A percentile compares a stretch with the other conserved stretches of the same genome.
Evolutionary conservation across 37 sponge, comb jelly and placozoan genomes (phyloP).

Genomic region (Ianthella basta): DNA sequence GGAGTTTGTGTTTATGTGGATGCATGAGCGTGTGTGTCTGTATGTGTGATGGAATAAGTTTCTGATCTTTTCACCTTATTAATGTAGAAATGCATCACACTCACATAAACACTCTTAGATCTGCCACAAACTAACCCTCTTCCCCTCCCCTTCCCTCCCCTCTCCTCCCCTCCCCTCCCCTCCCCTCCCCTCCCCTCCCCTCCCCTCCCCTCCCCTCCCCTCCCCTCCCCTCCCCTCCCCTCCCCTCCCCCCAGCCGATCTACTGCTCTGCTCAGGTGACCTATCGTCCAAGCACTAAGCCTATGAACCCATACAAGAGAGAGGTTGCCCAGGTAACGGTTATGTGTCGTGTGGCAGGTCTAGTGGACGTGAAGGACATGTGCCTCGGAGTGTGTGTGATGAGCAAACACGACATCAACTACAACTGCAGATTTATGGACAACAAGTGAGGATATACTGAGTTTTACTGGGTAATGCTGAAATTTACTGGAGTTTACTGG

Average conservation of each 20-base stretch:
- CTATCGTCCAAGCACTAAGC: conserved; percentile 5
- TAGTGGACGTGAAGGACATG: conserved; percentile 54
- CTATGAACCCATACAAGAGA: not conserved
- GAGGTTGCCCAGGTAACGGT: not conserved
- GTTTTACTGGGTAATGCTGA: no score
- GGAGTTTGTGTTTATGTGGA: no score
- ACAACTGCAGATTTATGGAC: not conserved
- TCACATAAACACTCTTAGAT: no score
- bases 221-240: not conserved
- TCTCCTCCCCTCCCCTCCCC: no score
- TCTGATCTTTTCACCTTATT: no score
- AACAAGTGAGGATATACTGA: conserved; percentile 3
- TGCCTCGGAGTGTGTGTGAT: conserved; percentile 73
- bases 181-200: no score
- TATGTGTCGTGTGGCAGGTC: conserved; percentile 43
- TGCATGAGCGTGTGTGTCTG: no score
- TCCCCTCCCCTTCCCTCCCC: no score
- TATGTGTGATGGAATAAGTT: no score
- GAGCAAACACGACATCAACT: conserved; percentile 45
- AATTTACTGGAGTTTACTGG: not conserved
- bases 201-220: not conserved
- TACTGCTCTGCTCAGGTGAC: conserved; percentile 67
- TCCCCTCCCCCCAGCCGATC: conserved; percentile 65
- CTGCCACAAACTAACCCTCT: no score
- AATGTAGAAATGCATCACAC: no score